These are phyloP conservation scores for Todus mexicanus DNA, from an alignment of 2,797 vertebrate species.

Conservation along the genomic window DNA sequence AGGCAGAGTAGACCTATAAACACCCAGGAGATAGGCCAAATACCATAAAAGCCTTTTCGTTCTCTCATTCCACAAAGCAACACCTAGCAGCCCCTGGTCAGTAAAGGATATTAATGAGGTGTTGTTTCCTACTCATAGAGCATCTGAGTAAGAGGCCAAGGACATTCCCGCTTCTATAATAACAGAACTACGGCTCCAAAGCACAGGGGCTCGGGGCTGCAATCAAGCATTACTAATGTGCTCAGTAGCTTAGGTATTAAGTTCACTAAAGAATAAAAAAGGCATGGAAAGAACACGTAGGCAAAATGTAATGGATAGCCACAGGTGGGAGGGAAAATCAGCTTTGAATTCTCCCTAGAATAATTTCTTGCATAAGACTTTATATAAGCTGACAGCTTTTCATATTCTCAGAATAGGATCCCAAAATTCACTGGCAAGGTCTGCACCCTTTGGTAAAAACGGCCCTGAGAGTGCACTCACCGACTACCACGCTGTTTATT, in stretches of 20 bases:
- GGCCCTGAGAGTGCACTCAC: not conserved
- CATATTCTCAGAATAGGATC: conserved; percentile 7
- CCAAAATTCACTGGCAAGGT: conserved; percentile 24
- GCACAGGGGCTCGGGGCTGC: not conserved
- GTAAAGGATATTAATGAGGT: conserved; percentile 9
- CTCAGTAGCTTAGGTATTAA: conserved; percentile 38
- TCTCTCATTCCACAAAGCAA: not conserved
- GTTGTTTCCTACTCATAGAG: not conserved
- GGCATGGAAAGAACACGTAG: conserved; percentile 12
- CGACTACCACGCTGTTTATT: not conserved
- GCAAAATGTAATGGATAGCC: conserved; percentile 61
- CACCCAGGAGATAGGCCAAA: not conserved
- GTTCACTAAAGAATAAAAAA: conserved; percentile 35
- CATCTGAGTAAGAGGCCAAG: not conserved
- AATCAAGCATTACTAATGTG: not conserved
- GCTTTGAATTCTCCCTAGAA: conserved; percentile 55
- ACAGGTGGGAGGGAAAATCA: conserved; percentile 63
- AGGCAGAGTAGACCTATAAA: not conserved
- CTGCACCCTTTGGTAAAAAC: not conserved
- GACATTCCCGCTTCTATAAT: not conserved
- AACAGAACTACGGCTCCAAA: not conserved
- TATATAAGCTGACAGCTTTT: conserved; percentile 61
- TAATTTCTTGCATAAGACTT: conserved; percentile 65
- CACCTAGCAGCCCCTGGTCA: not conserved
- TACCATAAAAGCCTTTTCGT: not conserved